Conservation (phyloP, 1,140 invertebrate genomes). For the Heliconius hermathena region DNA sequence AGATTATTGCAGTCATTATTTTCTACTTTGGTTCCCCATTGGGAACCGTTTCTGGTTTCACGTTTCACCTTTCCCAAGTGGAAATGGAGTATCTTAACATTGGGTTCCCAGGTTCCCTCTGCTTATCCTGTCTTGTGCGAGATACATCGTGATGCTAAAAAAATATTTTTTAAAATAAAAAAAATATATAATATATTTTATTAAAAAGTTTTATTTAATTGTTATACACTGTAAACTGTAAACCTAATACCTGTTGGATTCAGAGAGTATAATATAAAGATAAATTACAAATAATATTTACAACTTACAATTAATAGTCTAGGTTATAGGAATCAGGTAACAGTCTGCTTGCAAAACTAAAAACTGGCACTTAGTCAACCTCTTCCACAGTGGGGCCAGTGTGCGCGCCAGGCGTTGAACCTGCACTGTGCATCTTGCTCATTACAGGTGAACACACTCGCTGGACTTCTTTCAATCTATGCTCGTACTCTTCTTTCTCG, state of each 20-base stretch:
- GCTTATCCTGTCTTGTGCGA: too few relatives aligned
- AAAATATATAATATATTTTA: background rate
- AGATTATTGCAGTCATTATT: too few relatives aligned
- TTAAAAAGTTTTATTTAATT: background rate
- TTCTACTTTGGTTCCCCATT: too few relatives aligned
- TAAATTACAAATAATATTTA: slow-evolving; percentile 40
- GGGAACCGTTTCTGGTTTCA: too few relatives aligned
- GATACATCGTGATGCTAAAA: too few relatives aligned
- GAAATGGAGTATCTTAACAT: too few relatives aligned
- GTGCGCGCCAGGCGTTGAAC: slow-evolving; percentile 47
- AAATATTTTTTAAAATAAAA: background rate
- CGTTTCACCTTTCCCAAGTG: too few relatives aligned
- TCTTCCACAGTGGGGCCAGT: slow-evolving; percentile 87
- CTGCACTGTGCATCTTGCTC: slow-evolving; percentile 86
- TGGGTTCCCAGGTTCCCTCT: too few relatives aligned
- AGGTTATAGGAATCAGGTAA: background rate
- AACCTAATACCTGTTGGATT: slow-evolving; percentile 23
- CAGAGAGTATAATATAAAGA: slow-evolving; percentile 16
- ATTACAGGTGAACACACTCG: slow-evolving; percentile 87
- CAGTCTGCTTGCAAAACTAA: background rate
- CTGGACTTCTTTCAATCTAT: slow-evolving; percentile 88
- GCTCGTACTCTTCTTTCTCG: slow-evolving; percentile 91
- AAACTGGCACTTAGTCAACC: slow-evolving; percentile 76
- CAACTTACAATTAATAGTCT: slow-evolving; percentile 24
- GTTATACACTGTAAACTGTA: too few relatives aligned